A percentile compares a stretch with the other conserved stretches of the same genome.
phyloP scores from a whole-genome alignment of 2,797 vertebrate species.

The Chiroxiphia lanceolata region DNA sequence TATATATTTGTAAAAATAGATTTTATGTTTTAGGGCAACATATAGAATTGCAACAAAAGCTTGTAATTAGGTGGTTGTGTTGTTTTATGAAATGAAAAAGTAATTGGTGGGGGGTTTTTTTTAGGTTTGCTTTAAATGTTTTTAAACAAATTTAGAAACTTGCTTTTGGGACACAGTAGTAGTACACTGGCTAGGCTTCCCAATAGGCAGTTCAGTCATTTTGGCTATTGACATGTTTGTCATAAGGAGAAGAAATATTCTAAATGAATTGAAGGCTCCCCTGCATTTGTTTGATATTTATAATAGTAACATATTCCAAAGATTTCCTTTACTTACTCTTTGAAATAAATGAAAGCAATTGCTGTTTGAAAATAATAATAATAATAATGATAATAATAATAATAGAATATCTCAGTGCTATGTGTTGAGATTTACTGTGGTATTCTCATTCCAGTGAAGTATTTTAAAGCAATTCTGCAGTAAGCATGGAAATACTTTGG shows the following conservation, averaged over 20 bases:
- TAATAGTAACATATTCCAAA: not conserved
- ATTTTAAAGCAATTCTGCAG: conserved; percentile 63
- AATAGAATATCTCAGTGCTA: not conserved
- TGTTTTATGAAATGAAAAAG: not conserved
- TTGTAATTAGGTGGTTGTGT: not conserved
- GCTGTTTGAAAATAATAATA: not conserved
- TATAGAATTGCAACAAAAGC: not conserved
- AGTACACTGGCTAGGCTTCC: not conserved
- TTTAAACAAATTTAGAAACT: not conserved
- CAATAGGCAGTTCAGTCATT: not conserved
- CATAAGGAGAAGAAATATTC: not conserved
- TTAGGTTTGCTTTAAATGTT: not conserved
- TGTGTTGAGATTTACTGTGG: conserved; percentile 57
- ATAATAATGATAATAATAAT: not conserved
- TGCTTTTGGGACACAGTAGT: not conserved
- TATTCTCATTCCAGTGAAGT: conserved; percentile 39
- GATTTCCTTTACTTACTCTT: not conserved
- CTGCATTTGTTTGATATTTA: not conserved
- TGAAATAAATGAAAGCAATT: conserved; percentile 9
- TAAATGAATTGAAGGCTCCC: not conserved
- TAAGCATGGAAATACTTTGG: conserved; percentile 57
- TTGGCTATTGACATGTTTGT: not conserved
- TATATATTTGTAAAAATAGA: not conserved
- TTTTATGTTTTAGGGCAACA: not conserved
- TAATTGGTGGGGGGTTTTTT: not conserved